phyloP scores from a whole-genome alignment of 2,888 invertebrate species.

The Colostygia pectinataria region DNA sequence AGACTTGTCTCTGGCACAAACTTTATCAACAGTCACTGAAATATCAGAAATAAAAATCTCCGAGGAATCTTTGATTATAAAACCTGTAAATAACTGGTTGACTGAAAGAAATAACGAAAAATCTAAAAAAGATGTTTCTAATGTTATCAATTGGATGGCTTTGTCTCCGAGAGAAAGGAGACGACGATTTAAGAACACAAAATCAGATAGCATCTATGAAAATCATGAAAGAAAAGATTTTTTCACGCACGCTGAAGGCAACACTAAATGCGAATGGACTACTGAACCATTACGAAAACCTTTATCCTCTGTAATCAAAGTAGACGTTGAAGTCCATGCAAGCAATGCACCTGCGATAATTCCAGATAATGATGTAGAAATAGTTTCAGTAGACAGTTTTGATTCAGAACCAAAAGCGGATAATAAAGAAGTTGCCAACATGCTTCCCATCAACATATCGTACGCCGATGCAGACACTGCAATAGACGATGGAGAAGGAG shows the following conservation, averaged over 20 bases:
- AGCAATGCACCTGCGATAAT: constrained; percentile 14
- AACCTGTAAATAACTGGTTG: constrained; percentile 54
- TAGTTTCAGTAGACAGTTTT: constrained; percentile 3
- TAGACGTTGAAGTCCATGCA: constrained; percentile 43
- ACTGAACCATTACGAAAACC: constrained; percentile 6
- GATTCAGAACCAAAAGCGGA: constrained; percentile 2
- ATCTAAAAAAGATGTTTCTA: constrained; percentile 38
- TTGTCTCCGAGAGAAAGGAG: constrained; percentile 60
- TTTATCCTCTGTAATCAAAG: constrained; percentile 31
- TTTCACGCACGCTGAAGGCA: constrained; percentile 25
- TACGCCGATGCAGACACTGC: constrained; percentile 24
- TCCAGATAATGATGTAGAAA: constrained; percentile 2
- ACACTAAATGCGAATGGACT: not conserved
- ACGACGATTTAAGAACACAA: constrained; percentile 38
- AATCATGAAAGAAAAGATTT: constrained; percentile 3
- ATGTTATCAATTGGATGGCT: constrained; percentile 54
- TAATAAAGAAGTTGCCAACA: constrained; percentile 9
- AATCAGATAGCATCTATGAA: constrained; percentile 3
- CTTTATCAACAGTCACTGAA: constrained; percentile 68
- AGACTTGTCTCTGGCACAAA: constrained; percentile 52
- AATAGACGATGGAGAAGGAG: constrained; percentile 19
- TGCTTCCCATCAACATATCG: constrained; percentile 20
- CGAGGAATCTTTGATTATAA: constrained; percentile 33
- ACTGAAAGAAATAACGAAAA: constrained; percentile 31
- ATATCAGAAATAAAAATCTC: constrained; percentile 54